These are phyloP conservation scores for Hypomecis atomaria DNA, from an alignment of 2,888 invertebrate genomes.

Conservation along the genomic window DNA sequence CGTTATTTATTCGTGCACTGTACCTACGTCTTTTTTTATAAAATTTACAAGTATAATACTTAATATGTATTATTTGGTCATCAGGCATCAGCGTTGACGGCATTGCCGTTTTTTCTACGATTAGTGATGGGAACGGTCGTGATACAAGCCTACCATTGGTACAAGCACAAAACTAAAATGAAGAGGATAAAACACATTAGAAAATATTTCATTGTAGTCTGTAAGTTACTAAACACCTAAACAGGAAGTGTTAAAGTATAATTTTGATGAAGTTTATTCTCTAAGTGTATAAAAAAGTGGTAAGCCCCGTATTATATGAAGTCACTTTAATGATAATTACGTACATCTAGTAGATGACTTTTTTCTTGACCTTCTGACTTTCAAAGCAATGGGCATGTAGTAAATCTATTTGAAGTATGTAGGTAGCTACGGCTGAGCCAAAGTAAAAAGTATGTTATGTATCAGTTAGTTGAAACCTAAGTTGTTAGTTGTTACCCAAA, in stretches of 20 bases:
- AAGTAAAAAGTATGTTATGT: no score
- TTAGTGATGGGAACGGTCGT: conserved; percentile 70
- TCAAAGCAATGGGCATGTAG: no score
- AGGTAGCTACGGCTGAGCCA: no score
- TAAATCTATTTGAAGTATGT: no score
- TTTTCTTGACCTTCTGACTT: no score
- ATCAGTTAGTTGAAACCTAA: no score
- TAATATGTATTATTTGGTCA: conserved; percentile 36
- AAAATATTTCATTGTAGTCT: conserved; percentile 76
- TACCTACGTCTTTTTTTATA: conserved; percentile 13
- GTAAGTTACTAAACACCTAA: conserved; percentile 60
- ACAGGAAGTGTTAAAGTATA: neutral
- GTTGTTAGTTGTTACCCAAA: no score
- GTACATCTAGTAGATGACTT: no score
- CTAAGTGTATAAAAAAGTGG: no score
- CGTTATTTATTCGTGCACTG: no score
- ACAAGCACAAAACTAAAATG: conserved; percentile 59
- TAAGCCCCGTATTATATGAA: no score
- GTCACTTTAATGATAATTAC: no score
- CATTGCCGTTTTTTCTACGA: conserved; percentile 73
- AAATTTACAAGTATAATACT: conserved; percentile 12
- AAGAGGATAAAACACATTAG: conserved; percentile 63
- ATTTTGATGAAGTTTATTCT: neutral
- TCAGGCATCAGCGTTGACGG: conserved; percentile 74
- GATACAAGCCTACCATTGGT: conserved; percentile 72